These are phyloP conservation scores for Platyscapa corneri DNA, from an alignment of 1,140 invertebrate genomes.

Conservation along the genomic window DNA sequence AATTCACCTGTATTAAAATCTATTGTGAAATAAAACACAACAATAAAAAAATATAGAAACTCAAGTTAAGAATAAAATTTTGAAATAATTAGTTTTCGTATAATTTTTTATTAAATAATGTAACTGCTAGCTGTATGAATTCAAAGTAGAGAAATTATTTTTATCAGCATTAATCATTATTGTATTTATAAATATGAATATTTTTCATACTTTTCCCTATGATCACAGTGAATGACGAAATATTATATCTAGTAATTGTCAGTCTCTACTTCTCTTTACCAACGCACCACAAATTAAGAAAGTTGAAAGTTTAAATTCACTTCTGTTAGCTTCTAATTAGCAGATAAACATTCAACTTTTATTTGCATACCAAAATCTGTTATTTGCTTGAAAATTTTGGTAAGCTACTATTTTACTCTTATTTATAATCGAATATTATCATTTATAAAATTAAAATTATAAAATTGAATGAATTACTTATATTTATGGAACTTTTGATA, in stretches of 20 bases:
- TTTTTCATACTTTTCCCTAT: neutral
- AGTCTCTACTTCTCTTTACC: constrained; percentile 10
- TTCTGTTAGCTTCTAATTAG: constrained; percentile 74
- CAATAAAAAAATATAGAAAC: constrained; percentile 25
- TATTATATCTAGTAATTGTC: constrained; percentile 53
- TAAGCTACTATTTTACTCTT: neutral
- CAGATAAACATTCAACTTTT: constrained; percentile 70
- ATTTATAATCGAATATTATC: constrained; percentile 14
- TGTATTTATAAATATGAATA: too few species aligned
- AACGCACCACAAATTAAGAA: constrained; percentile 64
- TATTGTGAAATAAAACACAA: too few species aligned
- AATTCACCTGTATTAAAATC: too few species aligned
- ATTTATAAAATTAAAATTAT: too few species aligned
- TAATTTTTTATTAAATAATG: neutral
- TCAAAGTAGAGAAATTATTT: too few species aligned
- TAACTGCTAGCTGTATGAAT: too few species aligned
- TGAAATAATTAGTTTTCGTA: constrained; percentile 7
- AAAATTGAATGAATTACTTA: too few species aligned
- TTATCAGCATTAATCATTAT: too few species aligned
- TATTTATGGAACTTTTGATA: too few species aligned
- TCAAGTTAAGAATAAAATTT: too few species aligned
- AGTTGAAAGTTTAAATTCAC: constrained; percentile 73
- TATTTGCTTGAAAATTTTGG: constrained; percentile 26
- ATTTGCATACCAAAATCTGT: constrained; percentile 57
- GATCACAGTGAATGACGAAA: constrained; percentile 45